phyloP scores from a whole-genome alignment of 2,888 invertebrate species.

The Dilophus febrilis region DNA sequence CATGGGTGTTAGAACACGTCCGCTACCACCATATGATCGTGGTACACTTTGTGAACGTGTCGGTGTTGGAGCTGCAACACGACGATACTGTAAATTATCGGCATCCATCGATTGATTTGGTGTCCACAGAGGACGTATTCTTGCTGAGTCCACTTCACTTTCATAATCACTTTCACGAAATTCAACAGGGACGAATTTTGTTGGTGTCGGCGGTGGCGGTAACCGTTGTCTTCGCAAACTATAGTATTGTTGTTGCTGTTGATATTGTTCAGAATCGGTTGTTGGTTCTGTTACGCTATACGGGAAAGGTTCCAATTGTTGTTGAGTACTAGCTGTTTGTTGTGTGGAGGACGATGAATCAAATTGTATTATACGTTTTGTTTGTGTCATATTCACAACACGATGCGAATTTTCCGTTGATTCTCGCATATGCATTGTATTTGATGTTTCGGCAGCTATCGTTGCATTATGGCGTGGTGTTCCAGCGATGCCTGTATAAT shows the following conservation, averaged over 20 bases:
- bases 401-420: constrained; percentile 46
- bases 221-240: constrained; percentile 23
- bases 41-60: constrained; percentile 36
- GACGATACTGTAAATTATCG: constrained; percentile 39
- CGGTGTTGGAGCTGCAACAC: constrained; percentile 39
- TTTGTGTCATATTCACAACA: constrained; percentile 50
- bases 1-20: constrained; percentile 40
- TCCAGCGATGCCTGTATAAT: constrained; percentile 37
- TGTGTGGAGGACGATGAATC: constrained; percentile 25
- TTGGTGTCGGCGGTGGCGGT: constrained; percentile 39
- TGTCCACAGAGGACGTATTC: constrained; percentile 45
- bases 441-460: constrained; percentile 48
- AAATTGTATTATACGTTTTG: constrained; percentile 48
- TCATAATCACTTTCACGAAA: constrained; percentile 53
- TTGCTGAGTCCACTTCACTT: constrained; percentile 42
- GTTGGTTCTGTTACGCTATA: constrained; percentile 30
- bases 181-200: constrained; percentile 45
- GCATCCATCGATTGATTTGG: constrained; percentile 40
- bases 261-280: constrained; percentile 16
- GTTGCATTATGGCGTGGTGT: constrained; percentile 38
- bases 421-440: constrained; percentile 52
- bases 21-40: constrained; percentile 23
- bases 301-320: constrained; percentile 30
- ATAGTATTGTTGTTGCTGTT: no score
- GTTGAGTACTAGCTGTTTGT: constrained; percentile 9